Conservation (phyloP, 1,140 invertebrate species). For the Schlechtendalia chinensis region DNA sequence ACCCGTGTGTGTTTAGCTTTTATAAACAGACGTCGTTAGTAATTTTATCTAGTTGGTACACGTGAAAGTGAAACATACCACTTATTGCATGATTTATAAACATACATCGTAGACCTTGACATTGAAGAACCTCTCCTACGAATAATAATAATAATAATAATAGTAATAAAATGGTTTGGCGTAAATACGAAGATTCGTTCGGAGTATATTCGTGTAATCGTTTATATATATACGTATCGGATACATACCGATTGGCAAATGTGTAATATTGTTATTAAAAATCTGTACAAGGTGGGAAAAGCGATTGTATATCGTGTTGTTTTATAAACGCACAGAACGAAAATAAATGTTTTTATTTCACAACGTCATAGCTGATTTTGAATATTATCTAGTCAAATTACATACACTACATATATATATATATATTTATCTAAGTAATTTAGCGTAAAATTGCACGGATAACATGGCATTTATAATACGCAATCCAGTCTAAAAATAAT, state of each 20-base stretch:
- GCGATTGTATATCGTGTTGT: not conserved
- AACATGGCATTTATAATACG: no score
- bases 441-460: no score
- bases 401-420: no score
- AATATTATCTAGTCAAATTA: no score
- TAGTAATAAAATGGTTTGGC: slow-evolving; percentile 20
- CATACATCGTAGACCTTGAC: slow-evolving; percentile 27
- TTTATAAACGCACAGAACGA: no score
- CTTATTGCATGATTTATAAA: slow-evolving; percentile 29
- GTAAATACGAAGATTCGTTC: not conserved
- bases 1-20: not conserved
- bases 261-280: slow-evolving; percentile 4
- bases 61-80: slow-evolving; percentile 37
- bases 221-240: not conserved
- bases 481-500: no score
- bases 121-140: slow-evolving; percentile 37
- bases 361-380: no score
- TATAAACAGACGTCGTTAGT: slow-evolving; percentile 9
- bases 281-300: not conserved
- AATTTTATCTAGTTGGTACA: slow-evolving; percentile 17
- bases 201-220: not conserved
- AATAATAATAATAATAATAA: not conserved
- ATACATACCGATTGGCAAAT: not conserved
- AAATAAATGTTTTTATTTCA: no score
- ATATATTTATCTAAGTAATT: no score